Base-by-base conservation (phyloP, 2,888 invertebrate genomes). In the Holacanthella duospinosa region DNA sequence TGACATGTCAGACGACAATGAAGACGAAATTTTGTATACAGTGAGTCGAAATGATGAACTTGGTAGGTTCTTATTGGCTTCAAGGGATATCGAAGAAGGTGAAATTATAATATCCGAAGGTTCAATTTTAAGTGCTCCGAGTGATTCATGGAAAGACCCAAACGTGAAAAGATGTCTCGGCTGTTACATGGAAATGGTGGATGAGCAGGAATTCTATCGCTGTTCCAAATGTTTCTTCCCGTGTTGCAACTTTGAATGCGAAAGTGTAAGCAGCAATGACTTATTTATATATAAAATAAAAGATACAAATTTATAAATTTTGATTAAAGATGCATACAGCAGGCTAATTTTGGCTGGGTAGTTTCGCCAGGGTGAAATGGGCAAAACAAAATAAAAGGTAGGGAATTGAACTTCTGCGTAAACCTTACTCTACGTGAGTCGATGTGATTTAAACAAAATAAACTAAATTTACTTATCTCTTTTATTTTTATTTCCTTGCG, bases 41-140 rank as follows among this genome's bases (percentile, higher is more conserved):
- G 21, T 48, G 16, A 48, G 4, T 4, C 4, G 21, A 4, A 36
- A 28, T n/a, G 29, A 28, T 2, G 29, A 4, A 29, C 73, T 84
- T 2, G 87, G 87, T 25, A 79, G 89, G 44, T 84, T 86, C 76
- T 78, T 89, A 70, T 80, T 86, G 55, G 85, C 89, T 0, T 83
- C 83, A 0, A 81, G 86, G 67, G 83, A 82, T 43, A 84, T 90
- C 28, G 83, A 81, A 64, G 77, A 82, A 1, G 88, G 87, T 0
- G 88, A 88, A 74, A 78, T 88, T 1, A 77, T 90, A 16, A 72
- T 89, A 21, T 81, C 81, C 64, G 86, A 86, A 74, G 87, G 87
- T 74, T 84, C 89, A 0, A 75, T 90, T 4, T 80, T 89, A 1
- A 81, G 83, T 65, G 89, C 88, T 0, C 90, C 90, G 0, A 77